A percentile compares a stretch with the other conserved stretches of the same genome.
Evolutionary conservation across 2,113 vertebrate genomes (phyloP).

Genomic region (Siniperca chuatsi): DNA sequence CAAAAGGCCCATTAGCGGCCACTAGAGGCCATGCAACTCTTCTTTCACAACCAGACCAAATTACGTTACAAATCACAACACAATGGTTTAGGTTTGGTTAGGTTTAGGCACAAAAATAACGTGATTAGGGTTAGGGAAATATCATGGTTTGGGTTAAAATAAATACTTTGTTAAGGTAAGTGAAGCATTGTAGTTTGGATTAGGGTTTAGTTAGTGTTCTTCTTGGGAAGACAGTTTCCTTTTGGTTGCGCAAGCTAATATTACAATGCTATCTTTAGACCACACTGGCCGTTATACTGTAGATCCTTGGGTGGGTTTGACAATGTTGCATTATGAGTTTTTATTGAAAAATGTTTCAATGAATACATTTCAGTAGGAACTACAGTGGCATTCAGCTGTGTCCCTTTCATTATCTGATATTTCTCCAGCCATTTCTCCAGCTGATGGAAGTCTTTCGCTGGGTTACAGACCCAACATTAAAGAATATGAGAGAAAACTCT

Average conservation of each 20-base stretch:
- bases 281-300: background rate
- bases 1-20: background rate
- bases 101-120: no score
- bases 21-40: background rate
- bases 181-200: no score
- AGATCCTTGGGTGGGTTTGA: background rate
- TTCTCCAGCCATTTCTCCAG: background rate
- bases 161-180: no score
- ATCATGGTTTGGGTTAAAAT: no score
- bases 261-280: background rate
- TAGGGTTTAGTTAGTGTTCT: no score
- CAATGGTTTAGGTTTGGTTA: no score
- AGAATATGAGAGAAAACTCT: background rate
- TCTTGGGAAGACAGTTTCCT: no score
- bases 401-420: conserved; percentile 35
- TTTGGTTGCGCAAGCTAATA: background rate
- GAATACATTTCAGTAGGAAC: background rate
- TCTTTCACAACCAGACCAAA: background rate
- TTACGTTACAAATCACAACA: no score
- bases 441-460: conserved; percentile 6
- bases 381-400: conserved; percentile 18
- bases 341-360: conserved; percentile 12
- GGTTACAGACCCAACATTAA: background rate
- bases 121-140: no score
- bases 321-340: background rate